Evolutionary conservation across 2,888 invertebrate species (phyloP).

Genomic region (Heliconius sara): DNA sequence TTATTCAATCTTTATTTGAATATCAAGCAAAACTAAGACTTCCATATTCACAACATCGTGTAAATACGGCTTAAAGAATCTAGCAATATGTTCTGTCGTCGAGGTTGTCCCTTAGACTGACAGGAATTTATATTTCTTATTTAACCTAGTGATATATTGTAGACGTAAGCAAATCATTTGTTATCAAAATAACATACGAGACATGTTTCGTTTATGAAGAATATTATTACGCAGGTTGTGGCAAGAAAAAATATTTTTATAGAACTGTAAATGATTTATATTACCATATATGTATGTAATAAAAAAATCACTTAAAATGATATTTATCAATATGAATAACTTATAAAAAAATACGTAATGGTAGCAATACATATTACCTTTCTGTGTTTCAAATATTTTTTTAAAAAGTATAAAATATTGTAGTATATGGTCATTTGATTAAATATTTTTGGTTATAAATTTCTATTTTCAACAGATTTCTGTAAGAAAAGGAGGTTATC

Average conservation of each 20-base stretch:
- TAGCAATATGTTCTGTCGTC: slow-evolving; percentile 37
- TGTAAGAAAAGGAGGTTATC: too few species aligned
- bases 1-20: background rate
- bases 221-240: background rate
- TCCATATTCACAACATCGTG: slow-evolving; percentile 28
- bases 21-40: slow-evolving; percentile 2
- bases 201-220: slow-evolving; percentile 24
- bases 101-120: slow-evolving; percentile 38
- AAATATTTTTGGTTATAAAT: background rate
- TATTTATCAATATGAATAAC: too few species aligned
- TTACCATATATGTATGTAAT: background rate
- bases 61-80: slow-evolving; percentile 36
- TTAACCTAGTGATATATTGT: slow-evolving; percentile 40
- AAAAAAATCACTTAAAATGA: too few species aligned
- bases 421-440: background rate
- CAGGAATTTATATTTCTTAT: slow-evolving; percentile 45
- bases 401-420: too few species aligned
- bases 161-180: slow-evolving; percentile 35
- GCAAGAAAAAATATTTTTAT: background rate
- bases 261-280: background rate
- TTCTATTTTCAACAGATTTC: too few species aligned
- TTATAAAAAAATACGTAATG: too few species aligned
- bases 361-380: too few species aligned
- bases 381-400: too few species aligned
- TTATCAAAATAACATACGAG: slow-evolving; percentile 35